These are phyloP conservation scores for Acrobasis repandana DNA, from an alignment of 2,888 invertebrate genomes.

Conservation along the genomic window DNA sequence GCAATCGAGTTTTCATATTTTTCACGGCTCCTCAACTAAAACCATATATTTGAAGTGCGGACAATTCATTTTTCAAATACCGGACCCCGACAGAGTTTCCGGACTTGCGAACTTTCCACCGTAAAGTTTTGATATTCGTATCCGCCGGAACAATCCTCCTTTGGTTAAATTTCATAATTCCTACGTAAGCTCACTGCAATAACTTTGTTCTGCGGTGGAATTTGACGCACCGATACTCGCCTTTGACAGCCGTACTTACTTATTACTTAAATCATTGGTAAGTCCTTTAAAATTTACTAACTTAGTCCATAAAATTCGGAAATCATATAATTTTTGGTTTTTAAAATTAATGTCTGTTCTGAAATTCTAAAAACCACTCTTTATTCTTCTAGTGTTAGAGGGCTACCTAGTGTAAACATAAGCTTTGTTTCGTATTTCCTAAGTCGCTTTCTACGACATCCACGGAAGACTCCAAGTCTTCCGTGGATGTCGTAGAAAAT, in stretches of 20 bases:
- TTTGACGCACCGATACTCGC: slow-evolving; percentile 4
- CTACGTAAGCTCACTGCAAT: slow-evolving; percentile 43
- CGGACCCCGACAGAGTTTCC: slow-evolving; percentile 47
- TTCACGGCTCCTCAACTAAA: slow-evolving; percentile 58
- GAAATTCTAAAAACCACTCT: too few relatives aligned
- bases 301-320: not conserved
- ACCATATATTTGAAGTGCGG: slow-evolving; percentile 75
- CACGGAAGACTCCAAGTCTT: too few relatives aligned
- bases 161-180: slow-evolving; percentile 64
- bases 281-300: not conserved
- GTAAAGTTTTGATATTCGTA: slow-evolving; percentile 71
- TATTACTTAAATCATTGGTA: not conserved
- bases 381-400: too few relatives aligned
- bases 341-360: too few relatives aligned
- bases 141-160: slow-evolving; percentile 56
- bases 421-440: too few relatives aligned
- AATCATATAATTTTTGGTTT: too few relatives aligned
- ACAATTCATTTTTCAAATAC: slow-evolving; percentile 80
- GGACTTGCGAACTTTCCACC: slow-evolving; percentile 46
- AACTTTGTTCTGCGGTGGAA: slow-evolving; percentile 31
- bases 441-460: too few relatives aligned
- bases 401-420: too few relatives aligned
- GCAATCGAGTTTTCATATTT: slow-evolving; percentile 59
- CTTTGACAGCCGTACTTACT: not conserved
- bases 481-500: too few relatives aligned